phyloP scores from a whole-genome alignment of 2,888 invertebrate genomes.

The Drosophila multiciliata region DNA sequence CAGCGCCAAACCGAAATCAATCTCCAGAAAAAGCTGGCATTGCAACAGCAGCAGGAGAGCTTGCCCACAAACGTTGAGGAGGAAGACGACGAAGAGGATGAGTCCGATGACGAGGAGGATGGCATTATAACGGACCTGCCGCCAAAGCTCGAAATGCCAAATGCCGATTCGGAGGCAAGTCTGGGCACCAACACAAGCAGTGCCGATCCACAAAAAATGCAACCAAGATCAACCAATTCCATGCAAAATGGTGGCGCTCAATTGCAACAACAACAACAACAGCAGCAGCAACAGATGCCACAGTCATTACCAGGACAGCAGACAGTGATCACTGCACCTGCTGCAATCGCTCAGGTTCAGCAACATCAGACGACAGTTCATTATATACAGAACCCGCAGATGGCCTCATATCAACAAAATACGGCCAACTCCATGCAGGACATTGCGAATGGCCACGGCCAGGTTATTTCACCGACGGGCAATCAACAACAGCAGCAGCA shows the following conservation, averaged over 20 bases:
- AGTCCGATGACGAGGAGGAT: slow-evolving; percentile 81
- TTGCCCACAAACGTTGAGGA: slow-evolving; percentile 82
- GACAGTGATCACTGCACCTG: slow-evolving; percentile 61
- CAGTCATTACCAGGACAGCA: slow-evolving; percentile 67
- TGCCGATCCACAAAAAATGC: slow-evolving; percentile 85
- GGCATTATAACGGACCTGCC: slow-evolving; percentile 70
- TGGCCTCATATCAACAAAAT: slow-evolving; percentile 72
- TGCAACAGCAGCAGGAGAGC: slow-evolving; percentile 86
- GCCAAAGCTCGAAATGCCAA: slow-evolving; percentile 63
- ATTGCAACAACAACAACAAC: slow-evolving; percentile 40
- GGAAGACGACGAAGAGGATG: slow-evolving; percentile 83
- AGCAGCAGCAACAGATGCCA: slow-evolving; percentile 45
- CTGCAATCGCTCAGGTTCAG: slow-evolving; percentile 60
- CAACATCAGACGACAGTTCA: slow-evolving; percentile 71
- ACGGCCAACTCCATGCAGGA: slow-evolving; percentile 57
- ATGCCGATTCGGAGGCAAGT: slow-evolving; percentile 80
- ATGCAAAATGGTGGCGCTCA: slow-evolving; percentile 78
- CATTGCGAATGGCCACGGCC: slow-evolving; percentile 62
- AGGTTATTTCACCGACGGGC: slow-evolving; percentile 70
- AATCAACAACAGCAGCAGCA: slow-evolving; percentile 60
- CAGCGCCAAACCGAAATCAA: slow-evolving; percentile 88
- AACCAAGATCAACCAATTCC: slow-evolving; percentile 69
- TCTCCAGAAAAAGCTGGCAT: slow-evolving; percentile 86
- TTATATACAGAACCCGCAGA: slow-evolving; percentile 77
- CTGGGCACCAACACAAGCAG: slow-evolving; percentile 83